Evolutionary conservation across 2,888 invertebrate species (phyloP).

Genomic region (Dioctria rufipes): DNA sequence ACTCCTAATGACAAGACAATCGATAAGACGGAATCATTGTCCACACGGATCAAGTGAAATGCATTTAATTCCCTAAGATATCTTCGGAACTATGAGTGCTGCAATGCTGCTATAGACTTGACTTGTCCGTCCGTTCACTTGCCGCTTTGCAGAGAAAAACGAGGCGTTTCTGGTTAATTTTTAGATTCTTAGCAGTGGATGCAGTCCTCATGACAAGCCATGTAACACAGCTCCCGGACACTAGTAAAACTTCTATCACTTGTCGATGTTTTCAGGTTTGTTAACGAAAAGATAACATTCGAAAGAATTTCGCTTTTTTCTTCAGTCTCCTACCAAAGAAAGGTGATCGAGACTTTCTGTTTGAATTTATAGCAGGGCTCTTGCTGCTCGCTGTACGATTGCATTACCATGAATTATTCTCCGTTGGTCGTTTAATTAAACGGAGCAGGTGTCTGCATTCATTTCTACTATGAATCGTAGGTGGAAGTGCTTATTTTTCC

Average conservation of each 20-base stretch:
- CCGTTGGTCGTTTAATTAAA: neutral
- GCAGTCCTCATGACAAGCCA: neutral
- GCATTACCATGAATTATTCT: neutral
- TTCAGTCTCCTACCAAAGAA: conserved; percentile 19
- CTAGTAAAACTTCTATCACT: conserved; percentile 14
- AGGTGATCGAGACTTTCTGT: conserved; percentile 7
- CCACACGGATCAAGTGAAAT: conserved; percentile 9
- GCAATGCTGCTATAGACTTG: too few relatives aligned
- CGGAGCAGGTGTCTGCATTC: conserved; percentile 11
- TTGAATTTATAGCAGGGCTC: neutral
- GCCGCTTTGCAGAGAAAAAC: conserved; percentile 22
- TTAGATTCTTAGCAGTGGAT: conserved; percentile 23
- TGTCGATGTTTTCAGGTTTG: neutral
- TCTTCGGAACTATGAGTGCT: neutral
- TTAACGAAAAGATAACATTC: neutral
- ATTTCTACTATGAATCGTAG: conserved; percentile 25
- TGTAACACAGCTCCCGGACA: conserved; percentile 19
- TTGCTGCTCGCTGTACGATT: conserved; percentile 7
- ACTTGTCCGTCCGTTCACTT: conserved; percentile 7
- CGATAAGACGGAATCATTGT: neutral
- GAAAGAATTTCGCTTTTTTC: conserved; percentile 28
- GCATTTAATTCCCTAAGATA: conserved; percentile 29
- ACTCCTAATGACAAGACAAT: conserved; percentile 10
- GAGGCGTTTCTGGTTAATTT: conserved; percentile 19
- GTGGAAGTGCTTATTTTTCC: conserved; percentile 16